Evolutionary conservation across 2,888 invertebrate genomes (phyloP), one percentile per base, ranked within the genome.

Genomic region (Mythimna impura): DNA sequence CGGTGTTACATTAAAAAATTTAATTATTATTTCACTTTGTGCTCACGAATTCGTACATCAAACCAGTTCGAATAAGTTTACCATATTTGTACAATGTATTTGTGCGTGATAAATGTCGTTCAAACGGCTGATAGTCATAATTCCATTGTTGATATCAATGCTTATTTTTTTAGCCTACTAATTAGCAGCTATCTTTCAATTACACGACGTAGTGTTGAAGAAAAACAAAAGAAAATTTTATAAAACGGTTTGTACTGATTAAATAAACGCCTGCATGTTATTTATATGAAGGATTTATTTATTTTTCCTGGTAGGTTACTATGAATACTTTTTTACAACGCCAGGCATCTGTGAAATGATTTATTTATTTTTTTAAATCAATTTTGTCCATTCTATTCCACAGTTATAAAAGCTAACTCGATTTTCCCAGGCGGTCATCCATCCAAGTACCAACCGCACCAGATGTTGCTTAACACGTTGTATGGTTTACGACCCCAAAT

Each of bases 81-180:
- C 60, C 47, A 40, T 61, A 50, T 76, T 80, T 80, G 65, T 74
- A 40, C 60, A 74, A 47, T 9, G 47, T 80, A 60, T 74, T 73
- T 71, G 54, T 30, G 50, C 50, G 54, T 63, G 66, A 78, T 81
- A 75, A 40, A 54, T 63, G 52, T 34, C n/a, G 58, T 30, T n/a
- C 63, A 55, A 54, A 71, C 57, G 63, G 17, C 47, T 63, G 78
- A 82, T 82, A 77, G 43, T 22, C 5, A 3, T 52, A 55, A 52
- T 36, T 34, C 34, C 40, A 52, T 36, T 68, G 63, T 76, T 60
- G 57, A 75, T 60, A 76, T 34, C 30, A 25, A 76, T 52, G 57
- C 55, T 55, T 82, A 70, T 63, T 77, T 71, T 80, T 77, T 54
- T 69, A 52, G 25, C 62, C 57, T 50, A 66, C 14, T 71, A 70